A percentile compares a stretch with the other conserved stretches of the same genome.
Conservation (phyloP, 2,113 vertebrate genomes). For the Rhinolophus sinicus region DNA sequence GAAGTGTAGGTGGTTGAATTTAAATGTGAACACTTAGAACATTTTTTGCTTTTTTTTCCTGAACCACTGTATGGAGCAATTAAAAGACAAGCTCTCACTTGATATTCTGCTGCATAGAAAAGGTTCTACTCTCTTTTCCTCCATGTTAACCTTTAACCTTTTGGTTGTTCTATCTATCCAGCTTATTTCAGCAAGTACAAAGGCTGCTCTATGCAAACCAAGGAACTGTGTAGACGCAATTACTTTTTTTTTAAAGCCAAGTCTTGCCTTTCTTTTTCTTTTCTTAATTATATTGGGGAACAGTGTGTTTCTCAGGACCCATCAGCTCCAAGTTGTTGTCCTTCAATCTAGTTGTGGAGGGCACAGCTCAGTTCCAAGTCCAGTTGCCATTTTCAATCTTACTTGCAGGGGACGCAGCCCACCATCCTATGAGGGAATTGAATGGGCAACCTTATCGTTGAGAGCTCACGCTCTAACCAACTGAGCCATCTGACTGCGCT, state of each 20-base stretch:
- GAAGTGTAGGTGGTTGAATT: not conserved
- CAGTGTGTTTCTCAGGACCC: no score
- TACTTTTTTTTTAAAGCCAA: not conserved
- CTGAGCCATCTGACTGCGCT: no score
- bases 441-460: no score
- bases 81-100: not conserved
- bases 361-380: no score
- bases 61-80: not conserved
- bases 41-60: not conserved
- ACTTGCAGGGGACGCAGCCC: no score
- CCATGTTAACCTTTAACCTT: not conserved
- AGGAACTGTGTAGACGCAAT: not conserved
- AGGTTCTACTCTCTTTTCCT: not conserved
- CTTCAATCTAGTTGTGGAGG: no score
- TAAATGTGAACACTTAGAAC: not conserved
- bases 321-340: no score
- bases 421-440: no score
- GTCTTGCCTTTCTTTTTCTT: no score
- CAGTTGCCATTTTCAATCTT: no score
- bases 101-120: not conserved
- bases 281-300: no score
- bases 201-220: not conserved
- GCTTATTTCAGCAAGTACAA: not conserved
- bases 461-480: no score
- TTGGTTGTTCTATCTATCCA: not conserved